Conservation (phyloP, 2,797 vertebrate species). For the Oophaga sylvatica region DNA sequence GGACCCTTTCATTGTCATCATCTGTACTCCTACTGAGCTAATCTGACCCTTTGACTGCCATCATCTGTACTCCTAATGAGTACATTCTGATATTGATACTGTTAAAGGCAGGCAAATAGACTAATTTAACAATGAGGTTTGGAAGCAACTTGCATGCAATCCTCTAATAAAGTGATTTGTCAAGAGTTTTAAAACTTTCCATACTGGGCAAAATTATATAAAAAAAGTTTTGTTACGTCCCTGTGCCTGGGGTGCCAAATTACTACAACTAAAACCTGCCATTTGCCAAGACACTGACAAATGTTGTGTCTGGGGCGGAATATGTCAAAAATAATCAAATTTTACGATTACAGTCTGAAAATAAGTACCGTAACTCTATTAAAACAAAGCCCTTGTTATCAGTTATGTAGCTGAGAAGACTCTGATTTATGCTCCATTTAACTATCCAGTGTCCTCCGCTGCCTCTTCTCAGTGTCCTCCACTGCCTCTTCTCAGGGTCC, state of each 20-base stretch:
- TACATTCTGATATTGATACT: too few relatives aligned
- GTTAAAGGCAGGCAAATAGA: too few relatives aligned
- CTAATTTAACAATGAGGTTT: too few relatives aligned
- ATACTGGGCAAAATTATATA: too few relatives aligned
- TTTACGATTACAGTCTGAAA: conserved; percentile 22
- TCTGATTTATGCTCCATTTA: conserved; percentile 56
- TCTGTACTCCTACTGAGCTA: too few relatives aligned
- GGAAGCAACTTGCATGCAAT: too few relatives aligned
- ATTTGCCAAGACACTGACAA: conserved; percentile 36
- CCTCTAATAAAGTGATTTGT: not conserved
- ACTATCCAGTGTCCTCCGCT: conserved; percentile 39
- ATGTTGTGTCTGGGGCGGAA: conserved; percentile 23
- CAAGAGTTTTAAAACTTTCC: too few relatives aligned
- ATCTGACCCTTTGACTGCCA: too few relatives aligned
- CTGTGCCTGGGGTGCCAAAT: not conserved
- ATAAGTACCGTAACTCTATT: conserved; percentile 20
- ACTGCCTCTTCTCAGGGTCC: too few relatives aligned
- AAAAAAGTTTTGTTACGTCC: not conserved
- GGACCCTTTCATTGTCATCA: too few relatives aligned
- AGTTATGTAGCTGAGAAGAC: conserved; percentile 25
- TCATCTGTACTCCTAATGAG: too few relatives aligned
- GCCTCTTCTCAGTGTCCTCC: conserved; percentile 24
- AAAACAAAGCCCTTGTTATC: conserved; percentile 26
- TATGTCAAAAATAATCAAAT: conserved; percentile 45
- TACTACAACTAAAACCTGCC: not conserved